Evolutionary conservation across 2,888 invertebrate genomes (phyloP).

Genomic region (Stenurella melanura): DNA sequence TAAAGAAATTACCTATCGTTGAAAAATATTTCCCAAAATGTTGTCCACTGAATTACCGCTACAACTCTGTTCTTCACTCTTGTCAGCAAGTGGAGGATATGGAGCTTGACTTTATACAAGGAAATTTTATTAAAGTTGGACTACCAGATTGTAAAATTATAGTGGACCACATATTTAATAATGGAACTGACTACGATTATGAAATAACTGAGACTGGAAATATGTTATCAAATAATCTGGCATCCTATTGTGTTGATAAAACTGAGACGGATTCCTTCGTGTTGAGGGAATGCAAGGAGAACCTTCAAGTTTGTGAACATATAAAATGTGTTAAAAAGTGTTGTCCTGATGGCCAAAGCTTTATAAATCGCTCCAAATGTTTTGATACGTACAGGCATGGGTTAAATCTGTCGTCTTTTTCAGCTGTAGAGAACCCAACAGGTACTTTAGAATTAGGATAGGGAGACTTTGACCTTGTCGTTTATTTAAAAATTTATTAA

Average conservation of each 20-base stretch:
- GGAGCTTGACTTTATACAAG: slow-evolving; percentile 48
- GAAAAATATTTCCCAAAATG: slow-evolving; percentile 63
- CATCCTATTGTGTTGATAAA: slow-evolving; percentile 57
- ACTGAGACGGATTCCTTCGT: slow-evolving; percentile 53
- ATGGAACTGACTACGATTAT: slow-evolving; percentile 14
- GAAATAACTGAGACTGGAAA: not conserved
- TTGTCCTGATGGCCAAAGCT: slow-evolving; percentile 76
- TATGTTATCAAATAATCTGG: not conserved
- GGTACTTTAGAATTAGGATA: slow-evolving; percentile 53
- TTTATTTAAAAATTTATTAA: too few relatives aligned
- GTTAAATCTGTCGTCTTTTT: slow-evolving; percentile 56
- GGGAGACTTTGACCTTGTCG: too few relatives aligned
- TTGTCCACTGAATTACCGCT: slow-evolving; percentile 61
- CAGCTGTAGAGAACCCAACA: slow-evolving; percentile 56
- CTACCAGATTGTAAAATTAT: slow-evolving; percentile 61
- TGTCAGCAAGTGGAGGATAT: slow-evolving; percentile 51
- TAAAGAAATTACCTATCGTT: not conserved
- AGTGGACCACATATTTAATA: slow-evolving; percentile 50
- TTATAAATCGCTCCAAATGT: slow-evolving; percentile 63
- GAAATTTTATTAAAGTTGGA: slow-evolving; percentile 60
- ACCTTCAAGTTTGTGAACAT: slow-evolving; percentile 57
- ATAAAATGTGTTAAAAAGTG: slow-evolving; percentile 75
- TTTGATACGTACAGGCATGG: slow-evolving; percentile 63
- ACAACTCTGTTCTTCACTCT: slow-evolving; percentile 56
- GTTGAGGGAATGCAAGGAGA: slow-evolving; percentile 59